phyloP scores from a whole-genome alignment of 1,140 invertebrate species.

The Ptiloglossa arizonensis region DNA sequence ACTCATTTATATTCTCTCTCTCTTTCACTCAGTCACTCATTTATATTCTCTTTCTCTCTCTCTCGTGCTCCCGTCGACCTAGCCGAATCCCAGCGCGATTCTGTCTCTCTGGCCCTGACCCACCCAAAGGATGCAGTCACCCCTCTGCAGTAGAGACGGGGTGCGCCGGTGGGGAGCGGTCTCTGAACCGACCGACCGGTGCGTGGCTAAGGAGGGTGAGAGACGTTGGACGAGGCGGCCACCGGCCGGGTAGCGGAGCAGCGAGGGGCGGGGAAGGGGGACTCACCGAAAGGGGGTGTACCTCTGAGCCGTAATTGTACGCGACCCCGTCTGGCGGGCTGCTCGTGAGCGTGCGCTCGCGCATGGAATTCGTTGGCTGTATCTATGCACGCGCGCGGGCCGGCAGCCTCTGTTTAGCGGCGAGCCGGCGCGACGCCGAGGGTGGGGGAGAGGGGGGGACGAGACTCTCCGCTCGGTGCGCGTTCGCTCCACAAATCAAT shows the following conservation, averaged over 20 bases:
- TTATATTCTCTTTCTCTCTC: background rate
- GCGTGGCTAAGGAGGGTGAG: conserved; percentile 40
- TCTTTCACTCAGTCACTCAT: no score
- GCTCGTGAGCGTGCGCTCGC: background rate
- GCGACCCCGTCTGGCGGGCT: conserved; percentile 15
- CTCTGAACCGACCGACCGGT: conserved; percentile 54
- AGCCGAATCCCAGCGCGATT: conserved; percentile 53
- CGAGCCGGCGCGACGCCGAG: conserved; percentile 10
- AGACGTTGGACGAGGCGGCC: background rate
- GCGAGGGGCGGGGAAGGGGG: no score
- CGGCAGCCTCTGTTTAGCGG: conserved; percentile 32
- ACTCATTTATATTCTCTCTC: no score
- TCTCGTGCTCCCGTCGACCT: conserved; percentile 52
- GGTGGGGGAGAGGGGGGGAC: conserved; percentile 26
- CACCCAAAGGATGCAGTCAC: conserved; percentile 79
- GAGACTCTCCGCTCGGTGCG: conserved; percentile 55
- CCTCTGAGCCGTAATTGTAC: conserved; percentile 42
- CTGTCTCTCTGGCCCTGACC: conserved; percentile 77
- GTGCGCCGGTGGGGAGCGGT: conserved; percentile 55
- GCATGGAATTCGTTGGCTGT: conserved; percentile 40
- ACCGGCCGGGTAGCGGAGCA: no score
- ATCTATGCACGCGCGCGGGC: conserved; percentile 27
- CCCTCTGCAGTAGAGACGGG: conserved; percentile 48
- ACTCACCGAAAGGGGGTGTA: conserved; percentile 29
- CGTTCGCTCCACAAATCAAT: conserved; percentile 80